Percentiles rank a stretch among this genome's conserved stretches.
phyloP scores from a whole-genome alignment of 64 coral and sea anemone species.

The Acropora tenuis region DNA sequence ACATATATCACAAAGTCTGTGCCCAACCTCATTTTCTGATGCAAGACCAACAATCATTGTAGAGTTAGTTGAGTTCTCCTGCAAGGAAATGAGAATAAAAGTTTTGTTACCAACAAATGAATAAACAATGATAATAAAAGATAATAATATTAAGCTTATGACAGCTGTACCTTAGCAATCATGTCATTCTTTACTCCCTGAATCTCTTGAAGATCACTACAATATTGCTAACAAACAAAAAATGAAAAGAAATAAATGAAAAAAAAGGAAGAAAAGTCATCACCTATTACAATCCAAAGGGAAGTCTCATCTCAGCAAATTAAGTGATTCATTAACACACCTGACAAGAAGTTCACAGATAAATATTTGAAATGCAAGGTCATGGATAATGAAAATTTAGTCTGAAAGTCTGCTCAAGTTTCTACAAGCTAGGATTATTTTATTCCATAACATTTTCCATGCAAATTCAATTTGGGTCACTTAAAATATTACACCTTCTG shows the following conservation, averaged over 20 bases:
- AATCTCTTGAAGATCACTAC: slow-evolving; percentile 49
- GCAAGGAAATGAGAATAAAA: neutral
- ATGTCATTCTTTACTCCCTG: slow-evolving; percentile 49
- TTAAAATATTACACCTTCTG: too few relatives aligned
- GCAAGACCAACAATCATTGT: slow-evolving; percentile 46
- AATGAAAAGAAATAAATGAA: neutral
- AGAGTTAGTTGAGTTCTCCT: slow-evolving; percentile 40
- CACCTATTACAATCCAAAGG: too few relatives aligned
- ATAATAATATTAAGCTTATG: neutral
- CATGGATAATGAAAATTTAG: too few relatives aligned
- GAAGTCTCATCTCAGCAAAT: too few relatives aligned
- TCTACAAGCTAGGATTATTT: too few relatives aligned
- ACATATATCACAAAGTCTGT: neutral
- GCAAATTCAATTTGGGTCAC: too few relatives aligned
- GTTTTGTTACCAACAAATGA: neutral
- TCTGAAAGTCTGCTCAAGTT: too few relatives aligned
- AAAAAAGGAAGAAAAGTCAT: neutral
- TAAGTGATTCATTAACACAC: too few relatives aligned
- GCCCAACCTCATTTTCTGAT: slow-evolving; percentile 37
- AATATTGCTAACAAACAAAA: slow-evolving; percentile 29
- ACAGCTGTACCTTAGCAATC: slow-evolving; percentile 36
- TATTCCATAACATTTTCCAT: too few relatives aligned
- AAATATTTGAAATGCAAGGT: too few relatives aligned
- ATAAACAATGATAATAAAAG: neutral
- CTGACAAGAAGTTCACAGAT: too few relatives aligned